These are phyloP conservation scores for Columbina picui DNA, from an alignment of 2,113 vertebrate genomes.

Conservation along the genomic window DNA sequence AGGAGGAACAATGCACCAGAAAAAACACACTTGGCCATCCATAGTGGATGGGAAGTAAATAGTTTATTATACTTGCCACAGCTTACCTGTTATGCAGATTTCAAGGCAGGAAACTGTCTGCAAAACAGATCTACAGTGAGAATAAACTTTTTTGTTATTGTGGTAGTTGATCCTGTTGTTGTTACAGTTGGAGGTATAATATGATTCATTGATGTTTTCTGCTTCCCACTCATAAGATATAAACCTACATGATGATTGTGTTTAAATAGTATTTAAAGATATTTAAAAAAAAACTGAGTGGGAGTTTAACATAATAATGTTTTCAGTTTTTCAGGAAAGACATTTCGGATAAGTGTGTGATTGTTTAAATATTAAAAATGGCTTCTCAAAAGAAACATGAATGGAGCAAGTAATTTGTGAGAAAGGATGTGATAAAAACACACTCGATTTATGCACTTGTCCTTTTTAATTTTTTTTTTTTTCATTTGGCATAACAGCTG, in stretches of 20 bases:
- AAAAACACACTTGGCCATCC: background rate
- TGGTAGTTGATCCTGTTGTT: background rate
- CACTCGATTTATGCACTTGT: background rate
- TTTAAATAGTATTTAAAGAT: conserved; percentile 69
- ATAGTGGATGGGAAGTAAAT: background rate
- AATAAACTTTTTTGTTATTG: conserved; percentile 21
- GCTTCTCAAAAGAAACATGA: conserved; percentile 1
- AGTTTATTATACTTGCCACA: background rate
- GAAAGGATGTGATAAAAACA: conserved; percentile 29
- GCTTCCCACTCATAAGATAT: conserved; percentile 55
- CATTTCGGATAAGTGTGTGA: conserved; percentile 18
- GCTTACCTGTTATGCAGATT: conserved; percentile 5
- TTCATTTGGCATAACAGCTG: conserved; percentile 40
- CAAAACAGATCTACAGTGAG: background rate
- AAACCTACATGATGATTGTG: conserved; percentile 52
- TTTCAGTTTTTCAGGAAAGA: conserved; percentile 54
- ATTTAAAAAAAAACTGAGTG: conserved; percentile 65
- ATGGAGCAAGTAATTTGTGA: background rate
- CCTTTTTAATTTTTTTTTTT: background rate
- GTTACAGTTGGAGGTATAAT: conserved; percentile 23
- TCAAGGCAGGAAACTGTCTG: conserved; percentile 39
- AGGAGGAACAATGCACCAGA: background rate
- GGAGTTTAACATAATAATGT: conserved; percentile 50
- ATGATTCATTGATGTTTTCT: conserved; percentile 52
- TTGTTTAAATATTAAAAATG: conserved; percentile 28